Percentiles rank a stretch among this genome's conserved stretches.
These are phyloP conservation scores for Camptogramma bilineatum DNA, from an alignment of 2,888 invertebrate species.

Conservation along the genomic window DNA sequence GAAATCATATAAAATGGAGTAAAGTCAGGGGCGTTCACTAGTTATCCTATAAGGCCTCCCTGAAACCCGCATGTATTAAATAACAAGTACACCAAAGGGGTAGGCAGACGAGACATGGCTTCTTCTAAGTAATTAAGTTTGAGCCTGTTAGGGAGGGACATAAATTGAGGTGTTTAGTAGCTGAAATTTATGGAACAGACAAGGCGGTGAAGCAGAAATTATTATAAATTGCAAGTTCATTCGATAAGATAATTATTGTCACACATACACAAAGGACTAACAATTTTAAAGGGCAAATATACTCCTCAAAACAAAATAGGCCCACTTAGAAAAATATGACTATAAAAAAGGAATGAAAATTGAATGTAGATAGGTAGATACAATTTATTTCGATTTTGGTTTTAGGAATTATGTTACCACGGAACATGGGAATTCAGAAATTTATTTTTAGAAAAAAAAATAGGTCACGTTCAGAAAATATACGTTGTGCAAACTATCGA, in stretches of 20 bases:
- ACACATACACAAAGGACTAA: too few species aligned
- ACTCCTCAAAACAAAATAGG: too few species aligned
- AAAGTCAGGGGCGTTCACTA: background rate
- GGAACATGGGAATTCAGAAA: too few species aligned
- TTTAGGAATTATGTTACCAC: too few species aligned
- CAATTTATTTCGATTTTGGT: too few species aligned
- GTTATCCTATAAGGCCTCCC: constrained; percentile 12
- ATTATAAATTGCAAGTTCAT: background rate
- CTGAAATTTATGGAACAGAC: constrained; percentile 8
- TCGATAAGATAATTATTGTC: background rate
- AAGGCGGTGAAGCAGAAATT: background rate
- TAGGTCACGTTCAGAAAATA: too few species aligned
- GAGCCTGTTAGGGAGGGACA: constrained; percentile 42
- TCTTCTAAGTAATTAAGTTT: constrained; percentile 55
- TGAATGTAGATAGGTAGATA: too few species aligned
- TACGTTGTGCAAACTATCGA: too few species aligned
- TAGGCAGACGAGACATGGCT: constrained; percentile 35
- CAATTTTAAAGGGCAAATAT: too few species aligned
- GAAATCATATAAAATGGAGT: background rate
- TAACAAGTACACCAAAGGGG: constrained; percentile 27
- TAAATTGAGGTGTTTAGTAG: constrained; percentile 23
- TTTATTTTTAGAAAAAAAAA: too few species aligned
- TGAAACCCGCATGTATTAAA: constrained; percentile 27
- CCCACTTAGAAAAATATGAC: too few species aligned
- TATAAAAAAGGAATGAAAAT: too few species aligned